A percentile compares a stretch with the other conserved stretches of the same genome.
Conservation (phyloP, 2,113 vertebrate genomes). For the Grammomys dolichurus region DNA sequence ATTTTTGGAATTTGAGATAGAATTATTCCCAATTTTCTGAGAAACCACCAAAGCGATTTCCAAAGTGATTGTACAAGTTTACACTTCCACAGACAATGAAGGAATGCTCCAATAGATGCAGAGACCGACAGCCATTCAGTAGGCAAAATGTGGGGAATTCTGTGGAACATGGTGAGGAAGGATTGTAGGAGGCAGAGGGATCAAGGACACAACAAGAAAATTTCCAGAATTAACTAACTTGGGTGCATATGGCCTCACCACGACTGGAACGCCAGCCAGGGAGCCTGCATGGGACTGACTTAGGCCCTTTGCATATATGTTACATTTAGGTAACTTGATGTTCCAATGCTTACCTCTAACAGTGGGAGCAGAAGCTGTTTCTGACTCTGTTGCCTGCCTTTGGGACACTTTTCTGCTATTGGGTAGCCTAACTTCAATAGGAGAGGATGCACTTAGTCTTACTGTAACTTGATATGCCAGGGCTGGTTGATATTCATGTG, state of each 20-base stretch:
- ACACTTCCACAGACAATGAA: too few relatives aligned
- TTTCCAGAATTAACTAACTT: neutral
- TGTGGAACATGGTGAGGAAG: neutral
- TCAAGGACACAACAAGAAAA: neutral
- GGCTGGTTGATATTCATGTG: neutral
- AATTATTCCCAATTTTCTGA: too few relatives aligned
- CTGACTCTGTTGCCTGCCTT: neutral
- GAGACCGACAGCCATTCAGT: neutral
- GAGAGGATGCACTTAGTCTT: neutral
- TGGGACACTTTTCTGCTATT: neutral
- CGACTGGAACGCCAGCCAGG: neutral
- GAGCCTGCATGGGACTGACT: neutral
- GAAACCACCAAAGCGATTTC: too few relatives aligned
- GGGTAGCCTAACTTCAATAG: neutral
- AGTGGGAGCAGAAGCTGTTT: neutral
- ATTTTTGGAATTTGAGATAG: too few relatives aligned
- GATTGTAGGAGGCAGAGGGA: neutral
- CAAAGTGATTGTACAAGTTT: too few relatives aligned
- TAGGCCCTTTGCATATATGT: neutral
- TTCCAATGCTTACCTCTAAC: neutral
- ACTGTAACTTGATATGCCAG: neutral
- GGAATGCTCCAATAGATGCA: neutral
- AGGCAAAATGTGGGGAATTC: neutral
- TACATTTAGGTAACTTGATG: neutral
- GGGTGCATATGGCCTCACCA: neutral